Evolutionary conservation across 2,113 vertebrate genomes (phyloP).

Genomic region (Canis aureus): DNA sequence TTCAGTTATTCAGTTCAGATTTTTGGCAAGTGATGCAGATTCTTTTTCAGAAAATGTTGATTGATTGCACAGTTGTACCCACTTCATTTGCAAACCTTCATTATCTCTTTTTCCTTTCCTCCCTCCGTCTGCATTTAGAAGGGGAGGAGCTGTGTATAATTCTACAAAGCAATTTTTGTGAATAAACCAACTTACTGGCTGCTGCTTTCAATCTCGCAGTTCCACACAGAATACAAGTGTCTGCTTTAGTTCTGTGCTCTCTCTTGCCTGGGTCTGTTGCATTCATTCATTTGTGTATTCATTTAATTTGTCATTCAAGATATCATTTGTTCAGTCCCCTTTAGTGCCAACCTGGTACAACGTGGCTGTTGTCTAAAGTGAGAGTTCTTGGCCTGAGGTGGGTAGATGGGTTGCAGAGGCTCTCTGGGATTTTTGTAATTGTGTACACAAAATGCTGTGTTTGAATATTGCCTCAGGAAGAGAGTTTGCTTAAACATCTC

Average conservation of each 20-base stretch:
- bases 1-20: slow-evolving; percentile 85
- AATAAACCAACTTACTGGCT: slow-evolving; percentile 78
- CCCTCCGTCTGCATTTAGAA: slow-evolving; percentile 81
- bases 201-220: slow-evolving; percentile 64
- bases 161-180: slow-evolving; percentile 83
- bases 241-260: slow-evolving; percentile 51
- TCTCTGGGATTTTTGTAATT: slow-evolving; percentile 5
- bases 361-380: slow-evolving; percentile 34
- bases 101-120: slow-evolving; percentile 85
- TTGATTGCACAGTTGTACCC: slow-evolving; percentile 85
- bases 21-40: slow-evolving; percentile 86
- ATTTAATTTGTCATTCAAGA: slow-evolving; percentile 62
- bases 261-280: slow-evolving; percentile 53
- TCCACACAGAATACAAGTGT: slow-evolving; percentile 58
- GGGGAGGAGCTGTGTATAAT: slow-evolving; percentile 72
- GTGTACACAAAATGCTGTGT: not conserved
- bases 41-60: slow-evolving; percentile 86
- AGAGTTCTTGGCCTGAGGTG: slow-evolving; percentile 14
- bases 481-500: not conserved
- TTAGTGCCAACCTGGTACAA: not conserved
- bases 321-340: slow-evolving; percentile 65
- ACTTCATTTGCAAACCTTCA: slow-evolving; percentile 85
- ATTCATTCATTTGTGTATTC: slow-evolving; percentile 66
- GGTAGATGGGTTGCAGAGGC: not conserved
- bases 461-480: not conserved